phyloP scores from a whole-genome alignment of 2,888 invertebrate species.

The Lomographa bimaculata region DNA sequence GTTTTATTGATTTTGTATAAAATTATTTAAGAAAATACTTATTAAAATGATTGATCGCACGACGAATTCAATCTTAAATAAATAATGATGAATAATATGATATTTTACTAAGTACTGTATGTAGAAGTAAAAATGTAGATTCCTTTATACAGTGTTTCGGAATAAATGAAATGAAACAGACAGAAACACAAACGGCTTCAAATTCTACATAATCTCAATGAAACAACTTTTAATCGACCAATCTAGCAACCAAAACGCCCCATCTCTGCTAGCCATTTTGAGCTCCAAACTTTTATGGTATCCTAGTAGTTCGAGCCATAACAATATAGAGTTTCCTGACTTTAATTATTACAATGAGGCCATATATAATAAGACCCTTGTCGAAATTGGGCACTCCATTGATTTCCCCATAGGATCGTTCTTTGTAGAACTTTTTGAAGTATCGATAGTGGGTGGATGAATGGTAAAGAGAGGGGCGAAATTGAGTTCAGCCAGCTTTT shows the following conservation, averaged over 20 bases:
- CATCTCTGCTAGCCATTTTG: slow-evolving; percentile 22
- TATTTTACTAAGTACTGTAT: too few relatives aligned
- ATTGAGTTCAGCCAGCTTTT: too few relatives aligned
- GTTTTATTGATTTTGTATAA: too few relatives aligned
- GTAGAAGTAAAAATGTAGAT: too few relatives aligned
- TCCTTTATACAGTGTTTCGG: too few relatives aligned
- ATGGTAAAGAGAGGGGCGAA: not conserved
- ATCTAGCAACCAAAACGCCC: slow-evolving; percentile 6
- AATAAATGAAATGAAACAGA: too few relatives aligned
- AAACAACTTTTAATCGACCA: slow-evolving; percentile 5
- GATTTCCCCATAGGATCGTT: slow-evolving; percentile 36
- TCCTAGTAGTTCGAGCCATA: slow-evolving; percentile 31
- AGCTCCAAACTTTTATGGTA: slow-evolving; percentile 37
- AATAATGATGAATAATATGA: too few relatives aligned
- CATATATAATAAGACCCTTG: slow-evolving; percentile 34
- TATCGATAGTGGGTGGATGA: slow-evolving; percentile 20
- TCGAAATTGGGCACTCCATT: slow-evolving; percentile 24
- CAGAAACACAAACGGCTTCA: too few relatives aligned
- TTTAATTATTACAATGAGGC: slow-evolving; percentile 39
- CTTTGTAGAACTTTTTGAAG: slow-evolving; percentile 29
- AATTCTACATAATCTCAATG: not conserved
- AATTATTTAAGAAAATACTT: too few relatives aligned
- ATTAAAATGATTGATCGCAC: too few relatives aligned
- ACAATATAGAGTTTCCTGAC: slow-evolving; percentile 36
- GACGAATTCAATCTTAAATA: too few relatives aligned